Evolutionary conservation across 2,113 vertebrate species (phyloP), one percentile per base, ranked within the genome.

Genomic region (Elgaria multicarinata): DNA sequence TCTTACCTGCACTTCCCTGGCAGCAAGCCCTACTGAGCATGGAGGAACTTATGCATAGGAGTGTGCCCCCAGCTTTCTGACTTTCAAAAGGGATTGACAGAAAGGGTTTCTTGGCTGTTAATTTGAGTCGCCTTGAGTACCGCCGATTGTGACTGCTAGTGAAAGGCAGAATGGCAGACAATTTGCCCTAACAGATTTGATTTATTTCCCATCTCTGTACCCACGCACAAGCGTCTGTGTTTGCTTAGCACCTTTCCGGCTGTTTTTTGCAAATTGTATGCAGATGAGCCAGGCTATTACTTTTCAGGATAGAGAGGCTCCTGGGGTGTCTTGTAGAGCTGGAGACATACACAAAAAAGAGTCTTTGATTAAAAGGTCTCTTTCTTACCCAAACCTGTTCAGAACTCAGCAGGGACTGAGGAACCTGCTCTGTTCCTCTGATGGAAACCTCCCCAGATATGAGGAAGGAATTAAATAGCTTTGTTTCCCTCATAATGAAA

Each of bases 341-440:
- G 7, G 53, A 36, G 31, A 90, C 87, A 50, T 20, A 20, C 18
- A 62, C 18, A 62, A 22, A 22, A 95, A 91, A 93, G 87, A 62
- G 55, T 90, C 92, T 96, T 95, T 92, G 85, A 76, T 90, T 95
- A 94, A 96, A 89, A 76, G 77, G 89, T 75, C 42, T 93, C 91
- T 87, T 92, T 89, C 13, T 86, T 91, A 39, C 67, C 90, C 89
- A 88, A 92, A 94, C 93, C 86, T 90, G 36, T 86, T 91, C 90
- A 62, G 85, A 79, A 89, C 90, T 36, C 85, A 92, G 4, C 87
- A 93, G 71, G 92, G 91, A 91, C 62, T n/a, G 0, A 33, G 46
- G 83, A 78, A 89, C 62, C 90, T 26, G 14, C 84, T 93, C 84
- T 90, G 86, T 78, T 90, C 0, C 84, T 89, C 46, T 55, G 0